A percentile compares a stretch with the other conserved stretches of the same genome.
These are phyloP conservation scores for Morelia viridis DNA, from an alignment of 2,797 vertebrate genomes.

Conservation along the genomic window DNA sequence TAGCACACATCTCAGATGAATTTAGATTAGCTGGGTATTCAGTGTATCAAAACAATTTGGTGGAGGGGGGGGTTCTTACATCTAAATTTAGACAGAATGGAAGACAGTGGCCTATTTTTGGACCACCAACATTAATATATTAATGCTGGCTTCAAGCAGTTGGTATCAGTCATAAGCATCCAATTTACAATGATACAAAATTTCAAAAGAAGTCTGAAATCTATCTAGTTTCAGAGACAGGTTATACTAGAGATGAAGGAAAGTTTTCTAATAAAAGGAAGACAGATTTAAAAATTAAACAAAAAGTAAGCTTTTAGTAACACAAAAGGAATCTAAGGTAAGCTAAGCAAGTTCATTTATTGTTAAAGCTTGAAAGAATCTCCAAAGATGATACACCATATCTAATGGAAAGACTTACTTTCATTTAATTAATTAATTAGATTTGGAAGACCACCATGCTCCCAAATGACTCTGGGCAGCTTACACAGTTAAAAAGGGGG, in stretches of 20 bases:
- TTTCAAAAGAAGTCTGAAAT: constrained; percentile 6
- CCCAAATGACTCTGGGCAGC: too few species aligned
- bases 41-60: constrained; percentile 29
- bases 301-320: background rate
- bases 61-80: constrained; percentile 43
- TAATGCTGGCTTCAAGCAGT: background rate
- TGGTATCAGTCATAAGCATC: background rate
- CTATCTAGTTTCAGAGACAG: background rate
- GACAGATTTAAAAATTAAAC: background rate
- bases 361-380: background rate
- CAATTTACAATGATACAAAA: constrained; percentile 48
- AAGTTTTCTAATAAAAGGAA: accelerated
- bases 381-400: background rate
- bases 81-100: constrained; percentile 34
- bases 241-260: background rate
- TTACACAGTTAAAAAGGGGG: too few species aligned
- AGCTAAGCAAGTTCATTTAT: background rate
- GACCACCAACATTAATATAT: background rate
- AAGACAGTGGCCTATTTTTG: constrained; percentile 33
- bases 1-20: constrained; percentile 46
- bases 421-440: background rate
- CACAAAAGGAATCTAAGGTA: background rate
- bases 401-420: background rate
- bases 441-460: too few species aligned
- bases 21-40: constrained; percentile 61